phyloP scores from a whole-genome alignment of 2,113 vertebrate genomes.

The Pomatostomus ruficeps region DNA sequence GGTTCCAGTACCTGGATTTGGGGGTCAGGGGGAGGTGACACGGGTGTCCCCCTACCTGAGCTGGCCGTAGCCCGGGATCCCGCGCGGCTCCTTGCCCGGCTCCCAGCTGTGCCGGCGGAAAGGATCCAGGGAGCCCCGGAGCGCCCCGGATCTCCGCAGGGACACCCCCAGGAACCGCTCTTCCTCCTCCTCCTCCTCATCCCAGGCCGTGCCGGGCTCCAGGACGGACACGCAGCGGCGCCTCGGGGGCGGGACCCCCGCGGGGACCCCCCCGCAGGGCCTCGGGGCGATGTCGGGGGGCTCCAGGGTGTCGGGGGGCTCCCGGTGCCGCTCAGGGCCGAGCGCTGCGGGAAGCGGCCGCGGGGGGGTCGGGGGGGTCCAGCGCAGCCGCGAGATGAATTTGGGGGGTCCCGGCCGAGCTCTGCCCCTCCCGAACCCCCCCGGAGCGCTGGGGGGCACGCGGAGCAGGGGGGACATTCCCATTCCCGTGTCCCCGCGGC shows the following conservation, averaged over 20 bases:
- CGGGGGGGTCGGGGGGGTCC: neutral
- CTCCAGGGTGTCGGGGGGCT: neutral
- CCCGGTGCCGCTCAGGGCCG: neutral
- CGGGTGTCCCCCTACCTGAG: neutral
- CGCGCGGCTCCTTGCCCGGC: constrained; percentile 62
- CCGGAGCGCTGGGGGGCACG: neutral
- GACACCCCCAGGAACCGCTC: neutral
- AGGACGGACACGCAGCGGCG: neutral
- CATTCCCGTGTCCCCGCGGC: neutral
- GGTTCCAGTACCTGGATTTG: neutral
- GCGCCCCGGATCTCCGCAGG: neutral
- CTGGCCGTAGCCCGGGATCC: neutral
- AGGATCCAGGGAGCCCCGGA: constrained; percentile 31
- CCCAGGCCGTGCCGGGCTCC: constrained; percentile 8
- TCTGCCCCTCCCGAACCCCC: neutral
- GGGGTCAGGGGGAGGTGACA: fast-evolving
- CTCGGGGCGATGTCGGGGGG: neutral
- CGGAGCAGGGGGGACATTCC: neutral
- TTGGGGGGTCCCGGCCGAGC: neutral
- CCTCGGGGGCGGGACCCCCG: neutral
- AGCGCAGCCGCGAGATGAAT: neutral
- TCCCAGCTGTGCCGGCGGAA: constrained; percentile 84
- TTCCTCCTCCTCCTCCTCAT: neutral
- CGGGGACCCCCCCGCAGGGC: neutral
- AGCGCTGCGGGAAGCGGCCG: neutral